A percentile compares a stretch with the other conserved stretches of the same genome.
Conservation (phyloP, 2,113 vertebrate species). For the Malurus cyaneus region DNA sequence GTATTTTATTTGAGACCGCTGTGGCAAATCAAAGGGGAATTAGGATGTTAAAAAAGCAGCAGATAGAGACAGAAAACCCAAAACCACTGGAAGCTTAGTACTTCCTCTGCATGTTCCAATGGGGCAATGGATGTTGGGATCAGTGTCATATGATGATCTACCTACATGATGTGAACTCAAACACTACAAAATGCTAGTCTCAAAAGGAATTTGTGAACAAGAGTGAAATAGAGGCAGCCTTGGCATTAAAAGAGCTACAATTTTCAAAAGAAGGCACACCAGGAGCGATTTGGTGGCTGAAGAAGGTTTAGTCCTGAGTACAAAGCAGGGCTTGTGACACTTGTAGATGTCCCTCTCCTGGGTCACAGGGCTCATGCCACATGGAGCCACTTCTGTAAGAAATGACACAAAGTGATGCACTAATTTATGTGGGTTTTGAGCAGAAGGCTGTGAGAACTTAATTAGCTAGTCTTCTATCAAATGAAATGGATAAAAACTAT, state of each 20-base stretch:
- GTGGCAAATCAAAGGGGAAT: not conserved
- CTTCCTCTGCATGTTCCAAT: fast-evolving
- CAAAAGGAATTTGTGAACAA: not conserved
- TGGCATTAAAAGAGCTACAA: not conserved
- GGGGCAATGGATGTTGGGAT: not conserved
- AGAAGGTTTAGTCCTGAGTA: not conserved
- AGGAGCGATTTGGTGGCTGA: not conserved
- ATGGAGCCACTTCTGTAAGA: not conserved
- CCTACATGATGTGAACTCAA: not conserved
- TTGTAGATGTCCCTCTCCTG: not conserved
- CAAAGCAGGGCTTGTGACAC: not conserved
- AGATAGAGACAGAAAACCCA: not conserved
- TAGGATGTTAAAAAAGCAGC: not conserved
- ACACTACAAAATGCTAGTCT: not conserved
- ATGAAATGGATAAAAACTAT: slow-evolving; percentile 49
- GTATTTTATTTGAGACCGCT: not conserved
- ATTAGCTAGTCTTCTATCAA: slow-evolving; percentile 63
- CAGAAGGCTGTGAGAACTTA: slow-evolving; percentile 30
- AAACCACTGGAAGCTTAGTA: not conserved
- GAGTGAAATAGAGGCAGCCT: not conserved
- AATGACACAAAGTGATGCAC: slow-evolving; percentile 3
- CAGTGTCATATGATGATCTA: fast-evolving
- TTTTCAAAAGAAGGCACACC: not conserved
- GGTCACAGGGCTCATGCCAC: not conserved
- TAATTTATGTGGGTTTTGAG: slow-evolving; percentile 1